Evolutionary conservation across 2,888 invertebrate genomes (phyloP).

Genomic region (Eudemis profundana): DNA sequence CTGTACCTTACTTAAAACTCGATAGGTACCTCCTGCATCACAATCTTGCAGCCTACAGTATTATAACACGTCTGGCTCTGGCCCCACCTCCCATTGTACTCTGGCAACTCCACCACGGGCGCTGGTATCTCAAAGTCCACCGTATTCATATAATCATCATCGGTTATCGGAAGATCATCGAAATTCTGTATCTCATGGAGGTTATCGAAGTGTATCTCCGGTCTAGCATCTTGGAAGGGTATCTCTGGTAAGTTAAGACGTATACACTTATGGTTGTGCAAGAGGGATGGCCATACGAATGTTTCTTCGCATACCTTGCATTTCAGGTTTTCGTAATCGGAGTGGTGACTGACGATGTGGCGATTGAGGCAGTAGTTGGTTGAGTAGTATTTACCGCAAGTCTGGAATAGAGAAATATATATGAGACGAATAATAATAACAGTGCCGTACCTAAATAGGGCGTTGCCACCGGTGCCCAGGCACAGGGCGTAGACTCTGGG

Average conservation of each 20-base stretch:
- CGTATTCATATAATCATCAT: slow-evolving; percentile 64
- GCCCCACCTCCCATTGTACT: slow-evolving; percentile 54
- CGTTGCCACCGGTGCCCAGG: too few species aligned
- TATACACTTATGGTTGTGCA: slow-evolving; percentile 68
- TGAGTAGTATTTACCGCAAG: slow-evolving; percentile 68
- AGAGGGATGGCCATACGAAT: slow-evolving; percentile 70
- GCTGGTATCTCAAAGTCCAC: slow-evolving; percentile 75
- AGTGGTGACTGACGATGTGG: slow-evolving; percentile 64
- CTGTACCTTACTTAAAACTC: slow-evolving; percentile 66
- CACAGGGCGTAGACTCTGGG: too few species aligned
- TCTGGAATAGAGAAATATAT: slow-evolving; percentile 58
- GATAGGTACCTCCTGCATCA: slow-evolving; percentile 76
- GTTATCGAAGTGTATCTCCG: slow-evolving; percentile 70
- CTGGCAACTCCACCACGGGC: slow-evolving; percentile 67
- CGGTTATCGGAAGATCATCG: slow-evolving; percentile 60
- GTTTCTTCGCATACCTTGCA: slow-evolving; percentile 71
- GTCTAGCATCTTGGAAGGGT: slow-evolving; percentile 67
- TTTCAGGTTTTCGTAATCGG: slow-evolving; percentile 54
- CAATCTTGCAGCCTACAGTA: slow-evolving; percentile 63
- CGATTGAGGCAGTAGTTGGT: slow-evolving; percentile 64
- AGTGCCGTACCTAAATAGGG: too few species aligned
- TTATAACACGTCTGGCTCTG: slow-evolving; percentile 48
- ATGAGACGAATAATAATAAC: background rate
- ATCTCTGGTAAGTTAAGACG: slow-evolving; percentile 63
- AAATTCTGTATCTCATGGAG: slow-evolving; percentile 55